Evolutionary conservation across 2,113 vertebrate genomes (phyloP).

Genomic region (Chamaea fasciata): DNA sequence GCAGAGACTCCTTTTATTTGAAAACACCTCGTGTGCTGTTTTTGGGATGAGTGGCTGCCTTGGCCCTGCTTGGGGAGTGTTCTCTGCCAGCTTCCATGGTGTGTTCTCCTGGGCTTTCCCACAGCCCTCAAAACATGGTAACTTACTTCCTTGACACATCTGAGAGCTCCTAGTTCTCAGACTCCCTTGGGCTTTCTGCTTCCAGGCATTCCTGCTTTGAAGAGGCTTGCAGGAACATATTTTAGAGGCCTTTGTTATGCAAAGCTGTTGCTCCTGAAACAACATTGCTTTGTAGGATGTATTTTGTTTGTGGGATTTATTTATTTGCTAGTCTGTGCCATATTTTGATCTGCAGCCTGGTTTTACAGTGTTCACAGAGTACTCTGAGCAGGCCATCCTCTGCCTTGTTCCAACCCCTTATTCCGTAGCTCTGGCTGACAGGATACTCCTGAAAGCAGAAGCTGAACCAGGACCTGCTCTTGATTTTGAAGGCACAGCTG

Average conservation of each 20-base stretch:
- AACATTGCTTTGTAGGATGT: background rate
- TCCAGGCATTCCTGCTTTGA: slow-evolving; percentile 36
- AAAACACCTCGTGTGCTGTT: fast-evolving
- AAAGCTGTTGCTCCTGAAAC: slow-evolving; percentile 16
- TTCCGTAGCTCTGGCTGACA: background rate
- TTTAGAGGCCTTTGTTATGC: slow-evolving; percentile 30
- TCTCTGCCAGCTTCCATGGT: background rate
- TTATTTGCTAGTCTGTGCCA: background rate
- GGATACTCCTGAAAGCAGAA: background rate
- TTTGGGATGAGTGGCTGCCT: background rate
- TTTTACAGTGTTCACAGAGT: background rate
- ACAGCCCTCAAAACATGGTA: background rate
- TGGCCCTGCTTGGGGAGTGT: background rate
- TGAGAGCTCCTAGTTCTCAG: slow-evolving; percentile 8
- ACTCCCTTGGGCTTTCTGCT: slow-evolving; percentile 28
- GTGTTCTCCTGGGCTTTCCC: background rate
- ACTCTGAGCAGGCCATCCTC: background rate
- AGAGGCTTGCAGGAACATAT: background rate
- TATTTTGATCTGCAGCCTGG: background rate
- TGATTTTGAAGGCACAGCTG: background rate
- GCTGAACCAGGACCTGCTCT: background rate
- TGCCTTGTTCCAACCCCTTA: background rate
- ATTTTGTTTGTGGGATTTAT: slow-evolving; percentile 4
- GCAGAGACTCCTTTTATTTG: background rate
- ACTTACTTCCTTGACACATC: background rate